phyloP scores from a whole-genome alignment of 2,113 vertebrate species.

The Prochilodus magdalenae region DNA sequence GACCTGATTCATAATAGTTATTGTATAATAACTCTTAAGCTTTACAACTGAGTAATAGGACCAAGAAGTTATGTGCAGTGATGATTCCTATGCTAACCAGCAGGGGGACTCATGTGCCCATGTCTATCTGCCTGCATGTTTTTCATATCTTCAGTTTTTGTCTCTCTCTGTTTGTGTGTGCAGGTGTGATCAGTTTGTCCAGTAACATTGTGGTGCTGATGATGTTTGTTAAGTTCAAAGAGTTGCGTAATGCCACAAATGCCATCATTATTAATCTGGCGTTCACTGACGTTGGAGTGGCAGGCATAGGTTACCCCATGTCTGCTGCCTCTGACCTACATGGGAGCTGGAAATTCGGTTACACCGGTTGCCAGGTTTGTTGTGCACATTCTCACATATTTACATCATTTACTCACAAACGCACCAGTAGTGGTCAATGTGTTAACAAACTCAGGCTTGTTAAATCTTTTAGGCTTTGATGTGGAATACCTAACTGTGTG shows the following conservation, averaged over 20 bases:
- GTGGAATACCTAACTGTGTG: neutral
- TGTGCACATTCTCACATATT: too few species aligned
- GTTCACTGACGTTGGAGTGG: slow-evolving; percentile 94
- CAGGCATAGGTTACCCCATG: slow-evolving; percentile 97
- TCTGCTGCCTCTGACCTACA: slow-evolving; percentile 95
- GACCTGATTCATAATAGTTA: too few species aligned
- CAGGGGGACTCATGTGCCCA: neutral
- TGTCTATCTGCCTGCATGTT: neutral
- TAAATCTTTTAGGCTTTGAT: neutral
- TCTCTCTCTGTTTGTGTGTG: neutral
- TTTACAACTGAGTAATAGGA: neutral
- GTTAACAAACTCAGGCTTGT: neutral
- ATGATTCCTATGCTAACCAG: slow-evolving; percentile 10
- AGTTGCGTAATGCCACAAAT: slow-evolving; percentile 93
- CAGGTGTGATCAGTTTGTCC: slow-evolving; percentile 89
- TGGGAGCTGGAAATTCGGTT: slow-evolving; percentile 96
- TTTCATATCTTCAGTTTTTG: neutral
- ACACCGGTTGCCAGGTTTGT: slow-evolving; percentile 89
- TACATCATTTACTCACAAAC: neutral
- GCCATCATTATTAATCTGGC: slow-evolving; percentile 95
- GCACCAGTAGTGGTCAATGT: neutral
- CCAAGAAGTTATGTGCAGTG: neutral
- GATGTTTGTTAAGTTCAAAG: slow-evolving; percentile 93
- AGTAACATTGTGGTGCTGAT: slow-evolving; percentile 92
- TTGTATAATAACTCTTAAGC: too few species aligned